Conservation (phyloP, 2,797 vertebrate species). For the Carcharodon carcharias region DNA sequence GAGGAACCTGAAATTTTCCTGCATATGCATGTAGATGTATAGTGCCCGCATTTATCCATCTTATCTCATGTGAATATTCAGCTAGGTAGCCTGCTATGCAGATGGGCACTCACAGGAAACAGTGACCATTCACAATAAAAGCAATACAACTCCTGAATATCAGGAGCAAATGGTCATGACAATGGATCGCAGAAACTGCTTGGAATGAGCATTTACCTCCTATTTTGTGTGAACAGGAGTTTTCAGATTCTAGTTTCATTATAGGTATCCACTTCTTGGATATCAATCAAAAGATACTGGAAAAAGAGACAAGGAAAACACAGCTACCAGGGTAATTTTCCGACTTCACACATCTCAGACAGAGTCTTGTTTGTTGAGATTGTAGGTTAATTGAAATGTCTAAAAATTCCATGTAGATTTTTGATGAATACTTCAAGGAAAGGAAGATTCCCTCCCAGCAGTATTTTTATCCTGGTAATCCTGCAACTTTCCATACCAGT, state of each 20-base stretch:
- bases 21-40: no score
- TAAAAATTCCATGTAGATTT: not conserved
- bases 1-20: not conserved
- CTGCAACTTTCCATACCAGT: not conserved
- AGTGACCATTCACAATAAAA: not conserved
- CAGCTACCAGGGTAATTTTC: not conserved
- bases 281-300: not conserved
- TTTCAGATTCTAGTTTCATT: not conserved
- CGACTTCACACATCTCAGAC: not conserved
- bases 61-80: not conserved
- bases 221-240: not conserved
- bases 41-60: not conserved
- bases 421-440: not conserved
- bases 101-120: not conserved
- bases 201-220: not conserved
- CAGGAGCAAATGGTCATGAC: not conserved
- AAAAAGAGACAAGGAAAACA: not conserved
- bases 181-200: not conserved
- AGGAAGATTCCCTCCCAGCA: not conserved
- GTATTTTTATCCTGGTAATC: constrained; percentile 8
- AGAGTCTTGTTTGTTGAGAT: not conserved
- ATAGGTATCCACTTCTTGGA: not conserved
- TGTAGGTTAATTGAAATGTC: not conserved
- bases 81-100: not conserved
- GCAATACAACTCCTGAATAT: not conserved